Conservation (phyloP, 1,140 invertebrate species). For the Mactra quadrangularis region DNA sequence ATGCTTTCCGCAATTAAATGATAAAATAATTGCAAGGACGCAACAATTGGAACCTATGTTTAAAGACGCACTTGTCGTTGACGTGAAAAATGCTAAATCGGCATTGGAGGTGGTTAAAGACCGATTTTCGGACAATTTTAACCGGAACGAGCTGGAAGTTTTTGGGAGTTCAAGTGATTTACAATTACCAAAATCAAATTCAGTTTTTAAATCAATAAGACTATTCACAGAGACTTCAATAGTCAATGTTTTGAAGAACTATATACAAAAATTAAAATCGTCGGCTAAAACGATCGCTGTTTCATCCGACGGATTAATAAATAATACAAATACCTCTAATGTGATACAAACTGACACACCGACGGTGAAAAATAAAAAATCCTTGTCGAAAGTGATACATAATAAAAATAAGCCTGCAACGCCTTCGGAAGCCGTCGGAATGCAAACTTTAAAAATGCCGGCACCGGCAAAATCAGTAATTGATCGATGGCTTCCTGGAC, state of each 20-base stretch:
- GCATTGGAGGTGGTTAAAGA: not conserved
- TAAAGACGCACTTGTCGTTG: not conserved
- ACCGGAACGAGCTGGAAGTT: too few relatives aligned
- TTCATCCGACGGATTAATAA: not conserved
- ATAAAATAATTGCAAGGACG: not conserved
- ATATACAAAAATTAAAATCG: not conserved
- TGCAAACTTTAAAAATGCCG: constrained; percentile 18
- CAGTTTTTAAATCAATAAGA: not conserved
- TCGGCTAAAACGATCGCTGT: not conserved
- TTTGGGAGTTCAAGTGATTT: too few relatives aligned
- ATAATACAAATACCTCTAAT: not conserved
- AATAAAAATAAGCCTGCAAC: not conserved
- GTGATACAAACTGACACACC: constrained; percentile 16
- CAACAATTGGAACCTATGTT: constrained; percentile 1
- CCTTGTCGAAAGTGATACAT: not conserved
- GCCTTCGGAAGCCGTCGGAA: not conserved
- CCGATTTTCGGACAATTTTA: not conserved
- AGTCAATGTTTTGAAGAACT: constrained; percentile 15
- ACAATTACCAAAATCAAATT: not conserved
- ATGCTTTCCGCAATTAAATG: constrained; percentile 23
- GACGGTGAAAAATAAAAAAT: not conserved
- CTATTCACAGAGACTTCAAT: constrained; percentile 12
- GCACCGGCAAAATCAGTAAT: constrained; percentile 33
- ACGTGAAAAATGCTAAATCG: not conserved
- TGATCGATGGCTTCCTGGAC: constrained; percentile 25